Conservation (phyloP, 2,888 invertebrate genomes). For the Sinelater perroti region DNA sequence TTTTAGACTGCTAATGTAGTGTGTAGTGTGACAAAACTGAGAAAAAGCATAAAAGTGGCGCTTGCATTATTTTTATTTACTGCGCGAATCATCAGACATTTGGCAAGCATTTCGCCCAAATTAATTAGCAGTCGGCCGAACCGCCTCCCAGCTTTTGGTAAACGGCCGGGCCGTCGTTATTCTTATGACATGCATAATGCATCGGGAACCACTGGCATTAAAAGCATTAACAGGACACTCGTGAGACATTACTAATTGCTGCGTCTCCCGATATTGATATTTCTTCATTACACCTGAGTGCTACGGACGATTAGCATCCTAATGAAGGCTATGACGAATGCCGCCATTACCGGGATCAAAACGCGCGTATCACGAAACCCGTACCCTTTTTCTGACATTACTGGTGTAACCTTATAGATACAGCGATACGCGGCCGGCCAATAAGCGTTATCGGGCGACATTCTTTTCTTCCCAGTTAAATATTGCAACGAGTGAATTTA, state of each 20-base stretch:
- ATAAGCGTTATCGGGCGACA: conserved; percentile 20
- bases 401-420: conserved; percentile 12
- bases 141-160: no score
- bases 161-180: no score
- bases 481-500: conserved; percentile 26
- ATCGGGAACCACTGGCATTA: conserved; percentile 11
- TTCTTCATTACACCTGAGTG: conserved; percentile 42
- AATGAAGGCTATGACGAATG: conserved; percentile 40
- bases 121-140: no score
- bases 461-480: conserved; percentile 16
- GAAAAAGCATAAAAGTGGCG: no score
- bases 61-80: no score
- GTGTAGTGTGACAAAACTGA: no score
- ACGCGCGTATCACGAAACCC: conserved; percentile 4
- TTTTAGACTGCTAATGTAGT: no score
- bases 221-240: conserved; percentile 20
- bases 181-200: no score
- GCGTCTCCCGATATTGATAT: conserved; percentile 38
- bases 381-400: conserved; percentile 4
- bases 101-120: no score
- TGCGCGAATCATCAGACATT: no score
- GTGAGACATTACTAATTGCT: conserved; percentile 41
- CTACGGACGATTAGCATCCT: conserved; percentile 37
- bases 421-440: not conserved
- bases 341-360: conserved; percentile 36